Evolutionary conservation across 2,113 vertebrate genomes (phyloP).

Genomic region (Plectropomus leopardus): DNA sequence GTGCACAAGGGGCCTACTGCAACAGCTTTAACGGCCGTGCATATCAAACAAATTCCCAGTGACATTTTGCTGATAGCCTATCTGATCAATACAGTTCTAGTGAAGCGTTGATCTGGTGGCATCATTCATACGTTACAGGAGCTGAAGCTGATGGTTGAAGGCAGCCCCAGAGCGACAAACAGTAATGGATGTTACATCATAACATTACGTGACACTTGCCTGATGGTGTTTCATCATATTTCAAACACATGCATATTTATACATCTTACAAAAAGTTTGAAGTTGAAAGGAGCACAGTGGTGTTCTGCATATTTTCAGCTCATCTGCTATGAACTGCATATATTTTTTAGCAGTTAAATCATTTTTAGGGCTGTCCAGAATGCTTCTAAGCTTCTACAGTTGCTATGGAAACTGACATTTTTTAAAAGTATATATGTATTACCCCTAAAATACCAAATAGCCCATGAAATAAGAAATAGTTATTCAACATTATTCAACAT

Average conservation of each 20-base stretch:
- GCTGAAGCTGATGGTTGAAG: constrained; percentile 17
- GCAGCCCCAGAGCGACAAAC: not conserved
- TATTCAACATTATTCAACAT: too few species aligned
- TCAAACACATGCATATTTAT: not conserved
- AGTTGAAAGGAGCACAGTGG: not conserved
- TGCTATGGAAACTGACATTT: too few species aligned
- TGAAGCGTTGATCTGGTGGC: constrained; percentile 37
- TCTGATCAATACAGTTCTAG: constrained; percentile 59
- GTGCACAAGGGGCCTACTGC: not conserved
- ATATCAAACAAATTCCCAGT: not conserved
- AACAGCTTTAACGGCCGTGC: not conserved
- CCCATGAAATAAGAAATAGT: too few species aligned
- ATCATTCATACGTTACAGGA: constrained; percentile 21
- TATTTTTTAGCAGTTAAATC: not conserved
- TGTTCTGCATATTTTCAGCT: not conserved
- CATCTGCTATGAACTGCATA: not conserved
- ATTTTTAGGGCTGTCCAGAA: too few species aligned
- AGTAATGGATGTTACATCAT: constrained; percentile 9
- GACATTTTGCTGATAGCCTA: constrained; percentile 30
- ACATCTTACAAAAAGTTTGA: not conserved
- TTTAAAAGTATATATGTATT: too few species aligned
- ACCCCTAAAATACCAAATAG: too few species aligned
- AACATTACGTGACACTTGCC: constrained; percentile 5
- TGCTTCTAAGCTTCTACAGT: too few species aligned
- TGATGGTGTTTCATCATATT: not conserved